Base-by-base conservation (phyloP, 1,140 invertebrate species). In the Phortica variegata region DNA sequence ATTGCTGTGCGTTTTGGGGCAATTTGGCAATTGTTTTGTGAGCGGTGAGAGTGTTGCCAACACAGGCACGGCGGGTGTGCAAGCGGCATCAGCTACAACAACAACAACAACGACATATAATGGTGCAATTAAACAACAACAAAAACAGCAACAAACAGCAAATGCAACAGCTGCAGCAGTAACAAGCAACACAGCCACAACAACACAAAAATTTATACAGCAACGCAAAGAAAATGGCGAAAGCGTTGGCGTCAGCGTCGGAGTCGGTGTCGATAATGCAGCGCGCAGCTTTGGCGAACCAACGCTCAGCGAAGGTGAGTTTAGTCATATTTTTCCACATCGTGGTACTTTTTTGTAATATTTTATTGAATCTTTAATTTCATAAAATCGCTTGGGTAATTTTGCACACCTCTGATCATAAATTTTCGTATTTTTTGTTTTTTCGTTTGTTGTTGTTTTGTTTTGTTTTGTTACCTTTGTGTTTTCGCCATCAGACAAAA, bases 91-190 rank as follows among this genome's bases (percentile, higher is more conserved):
- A 38, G 31, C 55, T 12, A 38, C 39, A 23, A 12, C 52, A 7
- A 18, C 51, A 37, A 37, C 60, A 57, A 5, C 13, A 15, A 15
- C 33, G 13, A n/a, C 33, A 34, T 68, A 60, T 55, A 68, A 68
- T 68, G 63, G 63, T 68, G 63, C 63, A 68, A 68, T 69, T 68
- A 68, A 63, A 68, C 60, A 66, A 47, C 54, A 58, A 18, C 47
- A 49, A 19, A 44, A 45, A 37, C 57, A 56, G 23, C 59, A 44
- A 17, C 34, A 52, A 26, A 32, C 31, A 40, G 12, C 39, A 50
- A 21, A 5, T 10, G 34, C 29, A 52, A n/a, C 19, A 32, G 29
- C 42, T 41, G 50, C 37, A 31, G 18, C 37, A 16, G 36, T 36
- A 49, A 49, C 47, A 49, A 37, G 48, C 15, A 51, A 40, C 38